A percentile compares a stretch with the other conserved stretches of the same genome.
phyloP scores from a whole-genome alignment of 2,113 vertebrate species.

The Nicator chloris region DNA sequence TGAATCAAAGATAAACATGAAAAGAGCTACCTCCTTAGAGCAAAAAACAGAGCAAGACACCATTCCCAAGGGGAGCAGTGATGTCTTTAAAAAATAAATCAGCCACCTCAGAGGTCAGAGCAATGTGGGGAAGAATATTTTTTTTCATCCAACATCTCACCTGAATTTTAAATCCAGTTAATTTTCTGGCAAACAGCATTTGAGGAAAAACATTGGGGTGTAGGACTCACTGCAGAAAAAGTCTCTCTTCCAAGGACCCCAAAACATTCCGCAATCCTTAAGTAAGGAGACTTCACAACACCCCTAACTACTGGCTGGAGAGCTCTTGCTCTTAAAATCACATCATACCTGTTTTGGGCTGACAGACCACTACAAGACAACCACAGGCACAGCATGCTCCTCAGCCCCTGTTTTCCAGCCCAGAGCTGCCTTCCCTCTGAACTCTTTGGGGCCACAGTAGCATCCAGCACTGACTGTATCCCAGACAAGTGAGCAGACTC shows the following conservation, averaged over 20 bases:
- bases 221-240: rapidly evolving
- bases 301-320: neutral
- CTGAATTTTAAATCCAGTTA: constrained; percentile 18
- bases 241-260: neutral
- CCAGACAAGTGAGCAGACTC: neutral
- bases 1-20: constrained; percentile 62
- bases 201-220: neutral
- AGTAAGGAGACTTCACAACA: neutral
- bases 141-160: neutral
- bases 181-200: neutral
- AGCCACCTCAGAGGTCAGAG: neutral
- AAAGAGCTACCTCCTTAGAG: constrained; percentile 41
- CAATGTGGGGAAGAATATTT: neutral
- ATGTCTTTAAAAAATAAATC: constrained; percentile 28
- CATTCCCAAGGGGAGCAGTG: constrained; percentile 5
- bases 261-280: neutral
- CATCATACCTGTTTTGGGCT: neutral
- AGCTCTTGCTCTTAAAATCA: neutral
- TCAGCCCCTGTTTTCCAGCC: neutral
- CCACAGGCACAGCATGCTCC: rapidly evolving
- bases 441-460: neutral
- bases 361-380: neutral
- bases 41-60: constrained; percentile 47
- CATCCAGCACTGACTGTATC: neutral
- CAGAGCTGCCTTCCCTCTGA: neutral